Percentiles rank a stretch among this genome's conserved stretches.
These are phyloP conservation scores for Buceros bicornis DNA, from an alignment of 2,797 vertebrate genomes.

Conservation along the genomic window DNA sequence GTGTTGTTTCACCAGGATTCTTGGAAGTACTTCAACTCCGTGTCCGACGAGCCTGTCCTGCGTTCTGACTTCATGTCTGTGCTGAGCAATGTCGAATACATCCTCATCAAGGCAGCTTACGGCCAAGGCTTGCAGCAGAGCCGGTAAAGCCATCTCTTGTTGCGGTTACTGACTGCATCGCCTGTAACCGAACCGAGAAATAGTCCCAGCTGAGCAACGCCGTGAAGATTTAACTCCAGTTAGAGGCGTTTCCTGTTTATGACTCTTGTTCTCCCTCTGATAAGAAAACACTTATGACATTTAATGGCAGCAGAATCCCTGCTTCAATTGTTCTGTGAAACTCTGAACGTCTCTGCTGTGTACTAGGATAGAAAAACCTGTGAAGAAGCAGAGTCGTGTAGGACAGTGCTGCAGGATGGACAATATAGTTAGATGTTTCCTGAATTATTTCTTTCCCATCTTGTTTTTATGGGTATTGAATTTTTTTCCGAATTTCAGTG, in stretches of 20 bases:
- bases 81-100: conserved; percentile 88
- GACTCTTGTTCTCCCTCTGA: neutral
- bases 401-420: neutral
- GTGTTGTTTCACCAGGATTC: conserved; percentile 80
- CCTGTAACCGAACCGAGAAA: neutral
- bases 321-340: neutral
- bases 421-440: neutral
- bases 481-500: neutral
- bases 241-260: neutral
- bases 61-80: conserved; percentile 91
- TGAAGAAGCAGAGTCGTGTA: neutral
- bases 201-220: neutral
- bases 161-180: neutral
- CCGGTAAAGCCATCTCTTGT: conserved; percentile 82
- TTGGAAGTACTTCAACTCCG: conserved; percentile 95
- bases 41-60: conserved; percentile 87
- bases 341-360: neutral
- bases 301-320: neutral
- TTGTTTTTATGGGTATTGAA: neutral
- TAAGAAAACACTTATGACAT: neutral
- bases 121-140: conserved; percentile 90
- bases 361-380: neutral
- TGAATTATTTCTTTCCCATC: neutral
- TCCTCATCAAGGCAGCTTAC: conserved; percentile 92
- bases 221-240: neutral